Evolutionary conservation across 2,888 invertebrate species (phyloP).

Genomic region (Chironomus tentans): DNA sequence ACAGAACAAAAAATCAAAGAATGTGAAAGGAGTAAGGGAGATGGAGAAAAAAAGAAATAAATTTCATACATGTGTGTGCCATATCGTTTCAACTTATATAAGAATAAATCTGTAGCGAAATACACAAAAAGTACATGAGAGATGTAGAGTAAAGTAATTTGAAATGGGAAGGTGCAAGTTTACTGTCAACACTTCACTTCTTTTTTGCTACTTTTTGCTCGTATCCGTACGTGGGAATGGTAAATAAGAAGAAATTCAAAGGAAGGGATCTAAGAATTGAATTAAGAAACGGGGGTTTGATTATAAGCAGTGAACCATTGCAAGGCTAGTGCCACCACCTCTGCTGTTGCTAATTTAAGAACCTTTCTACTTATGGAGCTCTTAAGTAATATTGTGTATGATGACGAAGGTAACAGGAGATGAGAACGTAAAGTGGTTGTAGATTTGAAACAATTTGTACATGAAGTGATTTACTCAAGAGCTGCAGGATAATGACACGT

Average conservation of each 20-base stretch:
- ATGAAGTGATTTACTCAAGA: too few relatives aligned
- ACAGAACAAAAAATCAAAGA: conserved; percentile 11
- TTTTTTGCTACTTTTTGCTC: neutral
- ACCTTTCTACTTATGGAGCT: too few relatives aligned
- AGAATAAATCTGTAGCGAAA: neutral
- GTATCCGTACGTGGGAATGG: neutral
- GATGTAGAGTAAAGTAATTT: neutral
- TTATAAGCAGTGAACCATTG: too few relatives aligned
- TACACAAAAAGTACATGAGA: neutral
- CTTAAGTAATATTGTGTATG: too few relatives aligned
- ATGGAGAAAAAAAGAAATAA: conserved; percentile 11
- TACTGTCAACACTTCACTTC: conserved; percentile 10
- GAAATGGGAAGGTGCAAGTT: neutral
- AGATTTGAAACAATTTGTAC: too few relatives aligned
- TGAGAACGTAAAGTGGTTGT: too few relatives aligned
- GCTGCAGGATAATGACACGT: conserved; percentile 1
- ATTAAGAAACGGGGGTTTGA: too few relatives aligned
- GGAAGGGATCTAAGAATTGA: too few relatives aligned
- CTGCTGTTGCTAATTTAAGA: too few relatives aligned
- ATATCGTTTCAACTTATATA: neutral
- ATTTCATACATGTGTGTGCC: conserved; percentile 17
- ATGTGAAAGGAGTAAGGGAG: neutral
- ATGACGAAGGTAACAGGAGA: too few relatives aligned
- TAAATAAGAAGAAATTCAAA: neutral
- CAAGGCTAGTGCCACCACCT: too few relatives aligned